Percentiles rank a stretch among this genome's conserved stretches.
Conservation (phyloP, 2,888 invertebrate genomes). For the Pelosia muscerda region DNA sequence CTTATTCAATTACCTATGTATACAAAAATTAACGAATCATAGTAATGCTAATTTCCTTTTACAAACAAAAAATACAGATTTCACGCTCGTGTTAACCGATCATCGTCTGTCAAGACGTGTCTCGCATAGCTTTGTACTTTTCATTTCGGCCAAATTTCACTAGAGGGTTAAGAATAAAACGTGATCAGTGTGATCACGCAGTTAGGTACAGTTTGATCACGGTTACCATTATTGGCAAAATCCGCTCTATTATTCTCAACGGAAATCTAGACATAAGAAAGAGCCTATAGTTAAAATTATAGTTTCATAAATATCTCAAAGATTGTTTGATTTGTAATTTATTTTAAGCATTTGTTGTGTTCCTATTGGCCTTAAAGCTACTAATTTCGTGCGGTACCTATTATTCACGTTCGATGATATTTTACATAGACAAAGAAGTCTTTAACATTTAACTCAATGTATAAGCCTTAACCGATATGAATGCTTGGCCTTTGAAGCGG, state of each 20-base stretch:
- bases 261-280: not conserved
- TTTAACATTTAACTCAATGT: conserved; percentile 17
- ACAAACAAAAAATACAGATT: not conserved
- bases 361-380: not conserved
- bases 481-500: conserved; percentile 24
- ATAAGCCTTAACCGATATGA: conserved; percentile 11
- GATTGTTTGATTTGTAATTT: not conserved
- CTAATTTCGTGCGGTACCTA: not conserved
- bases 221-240: not conserved
- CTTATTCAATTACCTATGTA: not conserved
- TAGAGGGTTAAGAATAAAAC: not conserved
- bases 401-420: not conserved
- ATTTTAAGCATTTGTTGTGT: not conserved
- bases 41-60: not conserved
- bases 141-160: not conserved
- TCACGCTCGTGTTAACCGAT: not conserved
- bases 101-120: not conserved
- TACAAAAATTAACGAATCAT: not conserved
- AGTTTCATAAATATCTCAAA: not conserved
- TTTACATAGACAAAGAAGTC: conserved; percentile 11
- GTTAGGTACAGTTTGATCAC: not conserved
- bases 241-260: not conserved
- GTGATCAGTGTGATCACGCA: not conserved
- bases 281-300: not conserved
- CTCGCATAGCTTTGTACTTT: not conserved